phyloP scores from a whole-genome alignment of 2,888 invertebrate species.

The Stenoptilia bipunctidactyla region DNA sequence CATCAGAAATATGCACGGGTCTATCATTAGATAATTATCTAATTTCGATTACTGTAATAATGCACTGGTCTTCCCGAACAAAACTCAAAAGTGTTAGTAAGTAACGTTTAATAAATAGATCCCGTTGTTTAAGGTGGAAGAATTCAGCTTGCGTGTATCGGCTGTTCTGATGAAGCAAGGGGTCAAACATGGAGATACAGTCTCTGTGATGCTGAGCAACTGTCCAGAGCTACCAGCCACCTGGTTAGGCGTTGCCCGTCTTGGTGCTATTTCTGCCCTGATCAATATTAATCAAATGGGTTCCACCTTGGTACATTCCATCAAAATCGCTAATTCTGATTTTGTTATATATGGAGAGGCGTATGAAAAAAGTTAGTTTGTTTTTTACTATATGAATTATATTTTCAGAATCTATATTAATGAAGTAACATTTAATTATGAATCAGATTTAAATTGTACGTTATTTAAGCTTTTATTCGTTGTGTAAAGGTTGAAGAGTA shows the following conservation, averaged over 20 bases:
- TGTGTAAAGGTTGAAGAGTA: too few relatives aligned
- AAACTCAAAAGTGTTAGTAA: too few relatives aligned
- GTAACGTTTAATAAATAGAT: too few relatives aligned
- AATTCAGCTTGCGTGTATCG: slow-evolving; percentile 86
- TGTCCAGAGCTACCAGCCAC: slow-evolving; percentile 90
- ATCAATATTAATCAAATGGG: slow-evolving; percentile 94
- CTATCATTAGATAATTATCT: too few relatives aligned
- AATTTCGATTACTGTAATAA: too few relatives aligned
- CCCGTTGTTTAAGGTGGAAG: slow-evolving; percentile 76
- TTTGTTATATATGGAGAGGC: slow-evolving; percentile 87
- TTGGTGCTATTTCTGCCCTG: slow-evolving; percentile 87
- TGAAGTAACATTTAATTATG: too few relatives aligned
- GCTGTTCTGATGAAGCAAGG: slow-evolving; percentile 84
- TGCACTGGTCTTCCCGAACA: too few relatives aligned
- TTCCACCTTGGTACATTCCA: slow-evolving; percentile 87
- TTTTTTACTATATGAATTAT: too few relatives aligned
- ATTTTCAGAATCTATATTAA: too few relatives aligned
- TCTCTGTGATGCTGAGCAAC: slow-evolving; percentile 93
- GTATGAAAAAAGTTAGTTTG: slow-evolving; percentile 72
- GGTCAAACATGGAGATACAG: slow-evolving; percentile 88
- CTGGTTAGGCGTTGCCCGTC: slow-evolving; percentile 94
- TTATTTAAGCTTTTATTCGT: too few relatives aligned
- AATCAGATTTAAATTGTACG: too few relatives aligned
- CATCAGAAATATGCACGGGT: too few relatives aligned
- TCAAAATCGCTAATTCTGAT: slow-evolving; percentile 88